These are phyloP conservation scores for Pluvialis apricaria DNA, from an alignment of 2,113 vertebrate species.

Conservation along the genomic window DNA sequence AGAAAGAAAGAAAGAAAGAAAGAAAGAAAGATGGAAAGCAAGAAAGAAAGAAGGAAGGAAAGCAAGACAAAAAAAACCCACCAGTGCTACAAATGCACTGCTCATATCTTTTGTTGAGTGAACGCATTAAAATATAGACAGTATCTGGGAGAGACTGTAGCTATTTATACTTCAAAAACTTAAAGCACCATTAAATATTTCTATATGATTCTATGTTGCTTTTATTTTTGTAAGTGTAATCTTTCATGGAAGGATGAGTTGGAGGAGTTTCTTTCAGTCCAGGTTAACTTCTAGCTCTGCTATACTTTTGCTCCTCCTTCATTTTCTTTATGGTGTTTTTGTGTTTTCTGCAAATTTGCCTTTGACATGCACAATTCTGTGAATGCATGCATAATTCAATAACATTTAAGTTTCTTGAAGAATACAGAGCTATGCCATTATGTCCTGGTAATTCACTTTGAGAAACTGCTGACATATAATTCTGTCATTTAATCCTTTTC, in stretches of 20 bases:
- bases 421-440: not conserved
- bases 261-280: not conserved
- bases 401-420: not conserved
- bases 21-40: fast-evolving
- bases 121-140: not conserved
- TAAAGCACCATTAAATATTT: not conserved
- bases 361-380: not conserved
- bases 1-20: no score
- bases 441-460: not conserved
- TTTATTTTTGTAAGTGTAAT: not conserved
- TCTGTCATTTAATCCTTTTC: slow-evolving; percentile 31
- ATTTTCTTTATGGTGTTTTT: not conserved
- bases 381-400: not conserved
- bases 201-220: not conserved
- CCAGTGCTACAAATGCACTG: not conserved
- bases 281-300: not conserved
- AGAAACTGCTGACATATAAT: not conserved
- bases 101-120: not conserved
- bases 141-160: not conserved
- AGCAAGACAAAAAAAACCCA: not conserved
- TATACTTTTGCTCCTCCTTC: not conserved
- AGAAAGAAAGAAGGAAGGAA: no score
- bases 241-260: not conserved
- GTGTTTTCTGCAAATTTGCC: not conserved
- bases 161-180: not conserved